Conservation (phyloP, 2,113 vertebrate species). For the Chamaea fasciata region DNA sequence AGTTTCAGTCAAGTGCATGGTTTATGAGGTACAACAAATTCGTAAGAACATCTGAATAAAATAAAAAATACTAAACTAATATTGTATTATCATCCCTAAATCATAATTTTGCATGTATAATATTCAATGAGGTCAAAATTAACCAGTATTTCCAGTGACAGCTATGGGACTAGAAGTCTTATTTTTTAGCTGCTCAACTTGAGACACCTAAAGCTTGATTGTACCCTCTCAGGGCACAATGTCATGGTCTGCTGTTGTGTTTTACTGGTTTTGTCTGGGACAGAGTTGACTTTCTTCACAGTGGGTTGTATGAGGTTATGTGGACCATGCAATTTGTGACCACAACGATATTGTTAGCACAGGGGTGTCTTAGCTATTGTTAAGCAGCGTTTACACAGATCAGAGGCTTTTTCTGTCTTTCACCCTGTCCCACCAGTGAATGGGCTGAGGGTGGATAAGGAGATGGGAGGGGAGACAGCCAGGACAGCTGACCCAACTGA, state of each 20-base stretch:
- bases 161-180: neutral
- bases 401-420: neutral
- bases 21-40: neutral
- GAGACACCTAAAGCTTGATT: neutral
- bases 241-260: neutral
- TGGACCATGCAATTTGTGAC: neutral
- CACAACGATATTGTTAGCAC: neutral
- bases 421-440: accelerated
- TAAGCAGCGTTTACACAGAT: neutral
- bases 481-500: neutral
- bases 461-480: neutral
- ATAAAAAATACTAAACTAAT: neutral
- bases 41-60: neutral
- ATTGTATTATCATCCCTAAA: neutral
- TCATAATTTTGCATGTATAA: neutral
- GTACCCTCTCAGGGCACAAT: neutral
- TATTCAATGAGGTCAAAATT: neutral
- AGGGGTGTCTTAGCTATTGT: neutral
- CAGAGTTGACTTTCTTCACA: neutral
- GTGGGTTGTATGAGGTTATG: accelerated
- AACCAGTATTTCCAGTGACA: neutral
- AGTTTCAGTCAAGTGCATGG: neutral
- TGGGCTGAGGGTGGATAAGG: neutral
- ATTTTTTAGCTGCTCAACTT: neutral
- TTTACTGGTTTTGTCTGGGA: neutral